Evolutionary conservation across 64 coral and sea anemone species (phyloP), one percentile per base, ranked within the genome.

Genomic region (Stylophora pistillata): DNA sequence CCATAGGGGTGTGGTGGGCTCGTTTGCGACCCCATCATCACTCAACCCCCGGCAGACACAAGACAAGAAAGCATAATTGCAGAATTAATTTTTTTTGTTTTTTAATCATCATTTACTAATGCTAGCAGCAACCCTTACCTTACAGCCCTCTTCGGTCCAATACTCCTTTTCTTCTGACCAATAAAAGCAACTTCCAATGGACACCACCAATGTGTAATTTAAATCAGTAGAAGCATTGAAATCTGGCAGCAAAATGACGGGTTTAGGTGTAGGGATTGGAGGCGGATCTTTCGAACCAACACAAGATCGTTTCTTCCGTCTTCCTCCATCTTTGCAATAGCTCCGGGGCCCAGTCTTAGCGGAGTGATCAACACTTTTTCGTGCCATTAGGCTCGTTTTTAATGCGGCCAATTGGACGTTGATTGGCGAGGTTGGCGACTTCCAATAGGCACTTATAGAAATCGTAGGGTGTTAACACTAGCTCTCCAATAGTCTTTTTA

Each of bases 71-170:
- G 37, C 37, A 47, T 47, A 47, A 47, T 47, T 7, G 37, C 3
- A 47, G 1, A 47, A 4, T 3, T 47, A 47, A 3, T 47, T 47
- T 47, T 4, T 7, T 47, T 47, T 47, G 37, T 47, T 47, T 47
- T 47, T 47, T 47, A 47, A 1, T 60, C 13, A 60, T 15, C 58
- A 60, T 60, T 13, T 60, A 10, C 9, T 10, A 57, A 65, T 25
- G 25, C 10, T 11, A 68, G 23, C 18, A 63, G 30, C 18, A 41
- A 7, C 23, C 23, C 89, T 76, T 84, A 96, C 94, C 61, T 89
- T 56, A 13, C 94, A 96, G 34, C 94, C 94, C n/a, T 87, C 57
- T 21, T 71, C 65, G 32, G 80, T 89, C 94, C 94, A 96, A n/a
- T 23, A 28, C 25, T 90, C 59, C 9, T 75, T 72, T 15, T 69